Base-by-base conservation (phyloP, 1,140 invertebrate species). In the Liolophura sinensis region DNA sequence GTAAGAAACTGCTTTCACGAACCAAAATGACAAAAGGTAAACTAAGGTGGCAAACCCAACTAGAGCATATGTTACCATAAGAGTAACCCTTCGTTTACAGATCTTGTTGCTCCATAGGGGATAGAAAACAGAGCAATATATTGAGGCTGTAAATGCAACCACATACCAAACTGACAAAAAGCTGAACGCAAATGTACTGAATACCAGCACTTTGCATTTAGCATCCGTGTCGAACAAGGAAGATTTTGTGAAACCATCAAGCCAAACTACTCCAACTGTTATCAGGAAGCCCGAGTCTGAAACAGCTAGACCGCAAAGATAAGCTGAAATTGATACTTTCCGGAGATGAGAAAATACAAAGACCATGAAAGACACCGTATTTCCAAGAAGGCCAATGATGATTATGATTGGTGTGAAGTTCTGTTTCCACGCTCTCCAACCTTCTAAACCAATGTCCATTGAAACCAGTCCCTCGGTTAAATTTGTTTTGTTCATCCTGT, bases 351-450 rank as follows among this genome's bases (percentile, higher is more conserved):
- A 88, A 55, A 84, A 86, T 0, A 88, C 71, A 62, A 89, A 89
- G 0, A 89, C 88, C 0, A 88, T 55, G 68, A 87, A 88, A 1
- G 87, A 88, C 0, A 89, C 65, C 0, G 87, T 68, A 62, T 89
- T 89, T 1, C 88, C 88, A 0, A 89, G 68, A 7, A 89, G 67
- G 0, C 88, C 88, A 0, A 87, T 62, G 0, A 74, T 60, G 27
- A 89, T 87, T 14, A 89, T 88, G 0, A 81, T 67, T 0, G 88
- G 87, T 5, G 89, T 84, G 70, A 88, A 85, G 65, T 88, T 88
- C 3, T 80, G 65, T 48, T 87, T 84, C 18, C 31, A 40, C 9
- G 31, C 31, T 9, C 31, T 40, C 31, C 31, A 40, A 9, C 31
- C 9, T 40, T 40, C 31, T 40, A 40, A 40, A 9, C 3, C 31